Conservation (phyloP, 2,113 vertebrate species). For the Stigmatopora nigra region DNA sequence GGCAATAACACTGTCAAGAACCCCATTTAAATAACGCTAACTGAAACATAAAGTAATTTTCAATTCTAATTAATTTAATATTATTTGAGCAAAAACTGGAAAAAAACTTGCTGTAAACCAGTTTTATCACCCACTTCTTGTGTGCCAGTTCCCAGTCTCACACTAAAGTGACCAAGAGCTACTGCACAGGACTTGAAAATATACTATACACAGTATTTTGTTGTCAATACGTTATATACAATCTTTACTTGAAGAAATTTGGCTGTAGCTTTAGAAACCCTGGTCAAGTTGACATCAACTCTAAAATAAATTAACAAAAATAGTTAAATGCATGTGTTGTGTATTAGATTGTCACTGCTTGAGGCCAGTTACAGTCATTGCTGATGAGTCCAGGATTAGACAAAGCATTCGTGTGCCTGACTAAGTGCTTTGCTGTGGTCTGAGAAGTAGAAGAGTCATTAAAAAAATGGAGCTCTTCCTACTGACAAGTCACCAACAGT, state of each 20-base stretch:
- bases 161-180: slow-evolving; percentile 4
- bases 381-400: background rate
- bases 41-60: background rate
- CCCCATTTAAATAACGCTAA: background rate
- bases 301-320: slow-evolving; percentile 44
- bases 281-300: slow-evolving; percentile 9
- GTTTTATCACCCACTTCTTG: background rate
- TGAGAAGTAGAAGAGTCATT: background rate
- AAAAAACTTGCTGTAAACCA: too few relatives aligned
- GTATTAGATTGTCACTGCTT: slow-evolving; percentile 32
- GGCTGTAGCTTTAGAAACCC: slow-evolving; percentile 32
- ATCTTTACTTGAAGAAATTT: slow-evolving; percentile 17
- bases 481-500: background rate
- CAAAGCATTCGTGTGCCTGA: background rate
- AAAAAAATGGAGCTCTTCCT: background rate
- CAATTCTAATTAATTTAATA: background rate
- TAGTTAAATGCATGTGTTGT: background rate
- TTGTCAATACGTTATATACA: background rate
- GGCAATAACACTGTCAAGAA: background rate
- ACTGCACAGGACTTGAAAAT: background rate
- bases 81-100: background rate
- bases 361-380: background rate
- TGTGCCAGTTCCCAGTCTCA: background rate
- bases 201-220: slow-evolving; percentile 2
- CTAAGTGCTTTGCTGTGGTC: slow-evolving; percentile 3